Evolutionary conservation across 2,113 vertebrate genomes (phyloP), one percentile per base, ranked within the genome.

Genomic region (Zosterops pallidus): DNA sequence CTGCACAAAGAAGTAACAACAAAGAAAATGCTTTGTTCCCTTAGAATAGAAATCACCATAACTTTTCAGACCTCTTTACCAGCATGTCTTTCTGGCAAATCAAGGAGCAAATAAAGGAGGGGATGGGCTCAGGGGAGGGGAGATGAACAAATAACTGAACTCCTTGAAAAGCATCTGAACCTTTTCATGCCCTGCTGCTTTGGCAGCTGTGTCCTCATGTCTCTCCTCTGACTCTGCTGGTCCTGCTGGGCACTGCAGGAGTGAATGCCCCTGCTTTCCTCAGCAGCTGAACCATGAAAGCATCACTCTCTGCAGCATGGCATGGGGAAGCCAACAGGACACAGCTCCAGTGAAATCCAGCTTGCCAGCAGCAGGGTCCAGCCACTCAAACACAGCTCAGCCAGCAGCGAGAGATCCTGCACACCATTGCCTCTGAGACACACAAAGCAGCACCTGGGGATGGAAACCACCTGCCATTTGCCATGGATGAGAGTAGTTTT

Each of bases 221-320:
- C 24, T 26, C 60, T 80, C 59, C 37, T 18, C 33, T 29, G 37
- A 29, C 33, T 12, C 39, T 39, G 39, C 39, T 39, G 39, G 39
- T 39, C 57, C 65, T 46, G 37, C 46, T 56, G 47, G 37, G 31
- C 19, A 20, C 28, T 19, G 23, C 47, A 63, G 82, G 18, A 10
- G 41, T 31, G 18, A 9, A 31, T 31, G 4, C 9, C 12, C 12
- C n/a, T 1, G 1, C 39, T 24, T 47, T 77, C 69, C 33, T 24
- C 4, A 2, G 37, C 80, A 64, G 70, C 46, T 31, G 75, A 57
- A 25, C 55, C 67, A 23, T 1, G 56, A 44, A 77, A 46, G 44
- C 44, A 78, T 72, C 8, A 1, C 50, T 56, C 0, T 0, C 42
- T 28, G 47, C 53, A 42, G 46, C 65, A 29, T 0, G 2, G 21